Base-by-base conservation (phyloP, 2,888 invertebrate genomes). In the Zootermopsis nevadensis region DNA sequence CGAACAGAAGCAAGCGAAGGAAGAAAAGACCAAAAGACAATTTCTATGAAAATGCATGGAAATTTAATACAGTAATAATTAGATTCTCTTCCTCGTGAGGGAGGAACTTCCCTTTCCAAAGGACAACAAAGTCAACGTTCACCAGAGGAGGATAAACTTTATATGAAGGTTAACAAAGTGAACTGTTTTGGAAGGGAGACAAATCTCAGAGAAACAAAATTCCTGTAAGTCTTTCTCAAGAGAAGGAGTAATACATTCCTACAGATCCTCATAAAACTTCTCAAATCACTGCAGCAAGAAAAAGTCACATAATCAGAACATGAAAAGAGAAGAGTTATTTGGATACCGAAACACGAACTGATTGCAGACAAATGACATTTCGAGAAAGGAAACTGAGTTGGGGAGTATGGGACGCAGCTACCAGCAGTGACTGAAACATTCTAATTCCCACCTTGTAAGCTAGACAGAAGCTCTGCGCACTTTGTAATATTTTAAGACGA, bases 21-120 rank as follows among this genome's bases (percentile, higher is more conserved):
- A 80, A 80, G 38, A 66, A 80, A 67, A 33, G 55, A 66, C 8
- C 31, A 60, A 60, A 48, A 31, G 81, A 69, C 72, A 81, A 48
- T 76, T 76, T 69, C 82, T 72, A 81, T 77, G 80, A 82, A 84
- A 82, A 80, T 82, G 79, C 84, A 84, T 84, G 84, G 82, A 84
- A 84, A 84, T 84, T 84, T 84, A 82, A 84, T 84, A 80, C 82
- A 82, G 84, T 76, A 82, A 82, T 84, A 84, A 84, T 84, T 82
- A 84, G 84, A 84, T 84, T 84, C 60, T 12, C 60, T 60, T 27
- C 67, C 42, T 42, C 27, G 81, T 31, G 42, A 72, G 81, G 81
- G 67, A 60, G 81, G 67, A 60, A 60, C 60, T 27, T 27, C 12
- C 19, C 48, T 27, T 60, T 60, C 60, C 60, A 27, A 60, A 60